phyloP scores from a whole-genome alignment of 2,888 invertebrate genomes.

The Papilio gigon region DNA sequence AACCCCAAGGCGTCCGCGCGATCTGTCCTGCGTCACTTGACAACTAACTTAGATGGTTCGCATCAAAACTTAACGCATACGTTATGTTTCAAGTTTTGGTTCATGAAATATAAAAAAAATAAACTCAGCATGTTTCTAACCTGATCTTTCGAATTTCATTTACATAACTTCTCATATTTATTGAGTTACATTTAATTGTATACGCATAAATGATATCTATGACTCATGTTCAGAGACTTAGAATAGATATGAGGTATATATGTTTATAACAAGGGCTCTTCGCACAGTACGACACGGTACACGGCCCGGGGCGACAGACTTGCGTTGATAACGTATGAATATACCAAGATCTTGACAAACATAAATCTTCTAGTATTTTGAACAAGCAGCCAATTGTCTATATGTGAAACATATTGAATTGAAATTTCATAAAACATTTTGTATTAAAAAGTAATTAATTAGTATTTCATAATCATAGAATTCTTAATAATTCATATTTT shows the following conservation, averaged over 20 bases:
- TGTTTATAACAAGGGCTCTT: conserved; percentile 35
- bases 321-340: conserved; percentile 39
- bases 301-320: conserved; percentile 34
- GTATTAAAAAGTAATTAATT: no score
- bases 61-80: conserved; percentile 11
- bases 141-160: no score
- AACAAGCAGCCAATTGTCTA: no score
- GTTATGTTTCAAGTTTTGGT: conserved; percentile 2
- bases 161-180: no score
- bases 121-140: not conserved
- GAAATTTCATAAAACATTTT: not conserved
- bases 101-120: not conserved
- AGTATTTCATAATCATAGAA: no score
- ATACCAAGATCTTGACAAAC: conserved; percentile 32
- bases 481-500: not conserved
- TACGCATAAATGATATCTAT: no score
- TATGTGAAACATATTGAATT: not conserved
- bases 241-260: no score
- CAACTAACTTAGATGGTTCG: conserved; percentile 24
- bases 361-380: not conserved
- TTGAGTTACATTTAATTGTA: no score
- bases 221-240: not conserved
- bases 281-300: conserved; percentile 32
- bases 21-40: conserved; percentile 41
- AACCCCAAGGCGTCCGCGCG: conserved; percentile 36